phyloP scores from a whole-genome alignment of 2,113 vertebrate species.

The Pseudopodoces humilis region DNA sequence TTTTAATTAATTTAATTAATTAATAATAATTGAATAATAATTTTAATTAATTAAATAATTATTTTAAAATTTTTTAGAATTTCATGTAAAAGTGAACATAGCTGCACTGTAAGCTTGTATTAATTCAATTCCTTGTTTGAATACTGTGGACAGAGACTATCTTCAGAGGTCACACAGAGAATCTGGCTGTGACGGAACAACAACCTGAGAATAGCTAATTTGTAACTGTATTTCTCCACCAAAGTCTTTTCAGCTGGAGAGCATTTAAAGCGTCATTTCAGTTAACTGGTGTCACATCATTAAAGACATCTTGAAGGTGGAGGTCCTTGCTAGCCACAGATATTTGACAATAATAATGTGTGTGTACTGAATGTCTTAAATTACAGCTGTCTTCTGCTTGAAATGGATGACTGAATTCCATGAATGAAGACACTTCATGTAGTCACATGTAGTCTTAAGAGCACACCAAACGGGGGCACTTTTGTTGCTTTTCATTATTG shows the following conservation, averaged over 20 bases:
- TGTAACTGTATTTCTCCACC: background rate
- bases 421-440: background rate
- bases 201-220: background rate
- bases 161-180: background rate
- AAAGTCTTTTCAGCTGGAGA: background rate
- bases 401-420: background rate
- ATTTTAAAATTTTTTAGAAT: background rate
- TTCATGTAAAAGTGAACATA: background rate
- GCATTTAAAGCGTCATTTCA: background rate
- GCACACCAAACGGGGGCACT: accelerated
- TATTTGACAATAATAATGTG: background rate
- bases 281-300: background rate
- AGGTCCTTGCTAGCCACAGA: background rate
- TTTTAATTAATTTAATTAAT: too few relatives aligned
- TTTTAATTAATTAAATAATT: too few relatives aligned
- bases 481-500: background rate
- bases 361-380: background rate
- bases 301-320: background rate
- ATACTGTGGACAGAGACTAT: background rate
- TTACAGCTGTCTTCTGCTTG: background rate
- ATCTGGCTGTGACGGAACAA: background rate
- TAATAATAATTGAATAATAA: too few relatives aligned
- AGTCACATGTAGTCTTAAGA: background rate
- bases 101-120: background rate
- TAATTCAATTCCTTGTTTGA: background rate